Evolutionary conservation across 2,888 invertebrate genomes (phyloP).

Genomic region (Chalcis sispes): DNA sequence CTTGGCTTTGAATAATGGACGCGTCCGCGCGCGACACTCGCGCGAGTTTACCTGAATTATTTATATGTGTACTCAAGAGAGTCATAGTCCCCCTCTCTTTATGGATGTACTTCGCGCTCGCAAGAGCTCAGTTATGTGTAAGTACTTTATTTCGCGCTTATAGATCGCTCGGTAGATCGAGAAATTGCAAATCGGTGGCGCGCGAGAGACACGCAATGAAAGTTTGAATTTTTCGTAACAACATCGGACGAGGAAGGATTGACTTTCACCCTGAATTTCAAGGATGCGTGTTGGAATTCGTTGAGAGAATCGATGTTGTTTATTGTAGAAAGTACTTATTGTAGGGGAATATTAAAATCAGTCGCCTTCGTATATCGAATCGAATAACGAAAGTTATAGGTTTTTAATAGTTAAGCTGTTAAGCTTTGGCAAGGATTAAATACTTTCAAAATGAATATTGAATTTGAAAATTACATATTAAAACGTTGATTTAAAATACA

Average conservation of each 20-base stretch:
- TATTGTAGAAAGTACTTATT: too few species aligned
- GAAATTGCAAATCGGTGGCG: constrained; percentile 22
- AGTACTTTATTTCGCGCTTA: constrained; percentile 1
- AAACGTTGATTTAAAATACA: too few species aligned
- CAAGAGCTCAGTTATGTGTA: constrained; percentile 17
- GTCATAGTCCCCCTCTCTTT: too few species aligned
- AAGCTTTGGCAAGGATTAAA: too few species aligned
- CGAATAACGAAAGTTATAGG: too few species aligned
- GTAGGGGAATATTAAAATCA: too few species aligned
- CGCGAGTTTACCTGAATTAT: constrained; percentile 44
- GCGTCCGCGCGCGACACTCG: background rate
- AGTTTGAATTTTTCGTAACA: background rate
- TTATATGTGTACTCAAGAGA: constrained; percentile 7
- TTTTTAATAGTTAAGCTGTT: too few species aligned
- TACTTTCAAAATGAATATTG: too few species aligned
- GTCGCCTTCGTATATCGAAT: too few species aligned
- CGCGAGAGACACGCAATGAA: constrained; percentile 1
- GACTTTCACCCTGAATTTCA: constrained; percentile 19
- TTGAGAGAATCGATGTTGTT: background rate
- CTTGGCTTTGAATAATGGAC: constrained; percentile 47
- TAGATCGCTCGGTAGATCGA: too few species aligned
- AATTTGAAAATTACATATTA: too few species aligned
- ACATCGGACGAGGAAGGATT: background rate
- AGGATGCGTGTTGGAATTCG: background rate
- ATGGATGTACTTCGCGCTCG: constrained; percentile 26